Evolutionary conservation across 2,113 vertebrate species (phyloP).

Genomic region (Lasiurus borealis): DNA sequence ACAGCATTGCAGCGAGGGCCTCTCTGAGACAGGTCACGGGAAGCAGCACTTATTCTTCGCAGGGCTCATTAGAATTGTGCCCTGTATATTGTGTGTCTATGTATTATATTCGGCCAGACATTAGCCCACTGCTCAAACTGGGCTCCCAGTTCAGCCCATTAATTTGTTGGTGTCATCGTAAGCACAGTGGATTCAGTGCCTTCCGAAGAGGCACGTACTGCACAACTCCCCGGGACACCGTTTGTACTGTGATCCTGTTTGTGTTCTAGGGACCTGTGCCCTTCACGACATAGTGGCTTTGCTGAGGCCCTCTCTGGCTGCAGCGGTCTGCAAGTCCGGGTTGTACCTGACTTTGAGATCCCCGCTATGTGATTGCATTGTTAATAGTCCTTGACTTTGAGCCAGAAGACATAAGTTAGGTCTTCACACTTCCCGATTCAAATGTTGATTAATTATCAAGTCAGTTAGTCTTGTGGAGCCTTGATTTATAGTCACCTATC

Average conservation of each 20-base stretch:
- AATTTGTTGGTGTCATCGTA: not conserved
- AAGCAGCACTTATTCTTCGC: not conserved
- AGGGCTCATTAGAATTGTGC: not conserved
- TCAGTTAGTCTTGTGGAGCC: not conserved
- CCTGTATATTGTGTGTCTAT: not conserved
- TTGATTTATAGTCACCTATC: not conserved
- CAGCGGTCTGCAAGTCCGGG: not conserved
- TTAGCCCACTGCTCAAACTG: not conserved
- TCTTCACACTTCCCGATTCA: not conserved
- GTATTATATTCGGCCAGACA: not conserved
- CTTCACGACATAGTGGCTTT: not conserved
- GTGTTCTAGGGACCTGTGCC: not conserved
- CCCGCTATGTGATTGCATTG: not conserved
- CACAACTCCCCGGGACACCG: not conserved
- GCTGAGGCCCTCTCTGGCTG: not conserved
- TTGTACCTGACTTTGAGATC: not conserved
- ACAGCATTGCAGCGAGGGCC: not conserved
- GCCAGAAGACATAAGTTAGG: not conserved
- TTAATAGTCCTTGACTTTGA: not conserved
- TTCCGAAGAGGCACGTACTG: not conserved
- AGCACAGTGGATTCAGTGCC: not conserved
- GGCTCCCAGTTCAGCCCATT: not conserved
- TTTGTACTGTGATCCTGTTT: not conserved
- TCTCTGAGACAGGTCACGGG: not conserved
- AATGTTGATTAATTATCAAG: not conserved